Evolutionary conservation across 2,888 invertebrate species (phyloP), one percentile per base, ranked within the genome.

Genomic region (Leptopterna dolabrata): DNA sequence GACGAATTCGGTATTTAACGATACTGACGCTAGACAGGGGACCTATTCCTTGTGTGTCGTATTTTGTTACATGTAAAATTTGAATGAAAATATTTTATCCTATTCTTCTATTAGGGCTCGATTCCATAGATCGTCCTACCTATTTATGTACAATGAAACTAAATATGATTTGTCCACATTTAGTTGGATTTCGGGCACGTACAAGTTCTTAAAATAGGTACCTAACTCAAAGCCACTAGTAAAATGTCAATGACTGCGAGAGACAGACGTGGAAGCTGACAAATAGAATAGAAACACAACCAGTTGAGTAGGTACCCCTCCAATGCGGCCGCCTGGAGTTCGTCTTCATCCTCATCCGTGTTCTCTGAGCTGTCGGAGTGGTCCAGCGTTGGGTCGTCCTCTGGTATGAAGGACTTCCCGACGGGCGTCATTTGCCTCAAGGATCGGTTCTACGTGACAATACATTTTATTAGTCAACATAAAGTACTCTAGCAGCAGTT

Each of bases 291-390:
- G 36, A 7, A 36, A 76, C 84, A 70, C 82, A 70, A 87, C 82
- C 87, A 87, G 51, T 87, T 82, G 82, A 70, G 36, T 63, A 87
- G 81, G 51, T 89, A 90, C 90, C 90, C 90, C 89, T 90, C 90
- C 78, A 90, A 76, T 76, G 89, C 78, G 76, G 90, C 90, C 27
- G 89, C 90, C 84, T 90, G 90, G 9, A 91, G 91, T 82, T 91
- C 91, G 78, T 91, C 91, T 70, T 91, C 91, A 36, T 91, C 91
- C 51, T 90, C 90, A 41, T 91, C 90, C 29, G 88, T 85, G 85
- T 89, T 88, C 27, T 89, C 88, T 51, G 90, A 88, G 36, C 87
- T 83, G 43, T 89, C 89, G 30, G 90, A 89, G 29, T 89, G 89
- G 24, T 88, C 88, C 24, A 89, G 84, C 30, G 84, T 71, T 1